Evolutionary conservation across 2,113 vertebrate genomes (phyloP), one percentile per base, ranked within the genome.

Genomic region (Plecotus auritus): DNA sequence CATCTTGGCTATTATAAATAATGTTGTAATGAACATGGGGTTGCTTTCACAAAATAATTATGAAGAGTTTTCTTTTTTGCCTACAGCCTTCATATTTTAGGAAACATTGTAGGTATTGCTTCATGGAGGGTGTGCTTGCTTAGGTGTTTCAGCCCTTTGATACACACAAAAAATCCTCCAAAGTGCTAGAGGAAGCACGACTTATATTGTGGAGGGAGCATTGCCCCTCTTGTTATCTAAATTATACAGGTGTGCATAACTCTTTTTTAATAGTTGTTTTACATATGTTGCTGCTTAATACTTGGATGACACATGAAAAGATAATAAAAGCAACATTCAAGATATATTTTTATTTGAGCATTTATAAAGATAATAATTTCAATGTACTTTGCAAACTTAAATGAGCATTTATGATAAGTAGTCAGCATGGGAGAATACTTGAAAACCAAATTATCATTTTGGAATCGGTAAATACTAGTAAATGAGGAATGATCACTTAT

Each of bases 281-380:
- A 72, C 7, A 67, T 84, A n/a, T 85, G 30, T 54, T 73, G 47
- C 47, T 85, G 17, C 23, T 37, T 80, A 61, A 80, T 76, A 78
- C 18, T 83, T 88, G 45, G 7, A 67, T 82, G 40, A 85, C 9
- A 42, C 32, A 80, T 10, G 17, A 76, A 72, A 93, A 76, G 5
- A 88, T 61, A 73, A 72, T 72, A 88, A 93, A 94, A 95, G 8
- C 51, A 73, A 91, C 17, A 89, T 20, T 47, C 8, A 47, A 78
- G 85, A 20, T 9, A 51, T 6, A 59, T 61, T 59, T 91, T 91
- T 80, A 85, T 45, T 90, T 74, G 14, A 49, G 10, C 5, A 80
- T 56, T 49, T 85, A 59, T 69, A 88, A 80, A 28, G 12, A 35
- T 69, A 90, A 81, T 51, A 82, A 78, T 5, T 51, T 20, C 76